Evolutionary conservation across 2,113 vertebrate genomes (phyloP).

Genomic region (Cepphus grylle): DNA sequence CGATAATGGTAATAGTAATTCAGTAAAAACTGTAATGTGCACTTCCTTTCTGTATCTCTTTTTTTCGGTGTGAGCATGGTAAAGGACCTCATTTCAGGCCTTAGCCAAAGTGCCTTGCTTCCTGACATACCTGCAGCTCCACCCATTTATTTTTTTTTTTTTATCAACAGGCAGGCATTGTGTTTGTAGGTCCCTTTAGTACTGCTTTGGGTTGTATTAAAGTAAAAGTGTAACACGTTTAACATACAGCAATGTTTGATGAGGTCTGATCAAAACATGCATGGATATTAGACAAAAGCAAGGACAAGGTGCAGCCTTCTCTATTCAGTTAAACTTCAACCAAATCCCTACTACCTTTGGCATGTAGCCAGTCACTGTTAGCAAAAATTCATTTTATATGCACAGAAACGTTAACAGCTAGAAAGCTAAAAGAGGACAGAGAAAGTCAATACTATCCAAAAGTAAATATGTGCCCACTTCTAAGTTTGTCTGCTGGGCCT

Average conservation of each 20-base stretch:
- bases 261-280: background rate
- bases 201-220: background rate
- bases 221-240: background rate
- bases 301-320: background rate
- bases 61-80: background rate
- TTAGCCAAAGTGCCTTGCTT: background rate
- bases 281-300: background rate
- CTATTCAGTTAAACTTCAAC: background rate
- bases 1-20: background rate
- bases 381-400: background rate
- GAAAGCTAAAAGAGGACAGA: background rate
- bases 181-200: background rate
- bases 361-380: background rate
- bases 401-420: background rate
- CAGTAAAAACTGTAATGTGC: background rate
- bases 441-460: background rate
- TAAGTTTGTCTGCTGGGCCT: no score
- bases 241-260: background rate
- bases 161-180: background rate
- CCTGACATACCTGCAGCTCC: background rate
- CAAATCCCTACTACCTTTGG: background rate
- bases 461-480: no score
- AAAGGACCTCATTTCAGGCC: background rate
- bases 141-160: background rate
- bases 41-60: background rate